phyloP scores from a whole-genome alignment of 2,797 vertebrate species.

The Catamblyrhynchus diadema region DNA sequence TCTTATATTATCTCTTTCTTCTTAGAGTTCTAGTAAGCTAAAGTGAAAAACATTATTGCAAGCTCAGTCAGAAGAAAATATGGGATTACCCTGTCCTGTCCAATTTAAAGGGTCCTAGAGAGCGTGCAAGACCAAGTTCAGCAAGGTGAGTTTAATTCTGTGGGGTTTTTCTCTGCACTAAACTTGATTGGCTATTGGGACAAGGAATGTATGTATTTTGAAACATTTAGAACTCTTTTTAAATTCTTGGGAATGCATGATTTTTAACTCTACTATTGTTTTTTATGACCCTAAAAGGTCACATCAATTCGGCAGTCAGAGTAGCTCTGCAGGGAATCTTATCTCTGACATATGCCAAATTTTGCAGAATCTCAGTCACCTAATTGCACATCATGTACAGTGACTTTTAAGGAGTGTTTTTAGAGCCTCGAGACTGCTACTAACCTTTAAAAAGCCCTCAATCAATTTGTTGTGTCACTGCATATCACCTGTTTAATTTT shows the following conservation, averaged over 20 bases:
- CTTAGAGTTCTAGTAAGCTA: background rate
- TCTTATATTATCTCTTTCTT: background rate
- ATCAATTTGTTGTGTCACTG: background rate
- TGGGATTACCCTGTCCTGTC: background rate
- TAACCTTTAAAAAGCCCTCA: slow-evolving; percentile 54
- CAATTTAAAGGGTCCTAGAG: background rate
- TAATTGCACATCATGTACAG: slow-evolving; percentile 40
- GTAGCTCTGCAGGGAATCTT: background rate
- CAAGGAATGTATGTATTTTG: background rate
- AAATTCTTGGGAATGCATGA: background rate
- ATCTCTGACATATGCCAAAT: slow-evolving; percentile 32
- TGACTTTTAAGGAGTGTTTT: slow-evolving; percentile 47
- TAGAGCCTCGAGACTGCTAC: background rate
- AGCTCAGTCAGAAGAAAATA: background rate
- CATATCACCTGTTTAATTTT: background rate
- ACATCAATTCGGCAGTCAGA: slow-evolving; percentile 18
- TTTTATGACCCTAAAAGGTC: slow-evolving; percentile 5
- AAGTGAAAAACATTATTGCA: background rate
- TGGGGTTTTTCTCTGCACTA: background rate
- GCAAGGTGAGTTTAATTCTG: background rate
- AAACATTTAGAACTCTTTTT: background rate
- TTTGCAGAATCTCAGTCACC: slow-evolving; percentile 26
- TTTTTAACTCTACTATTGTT: background rate
- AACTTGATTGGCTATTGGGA: background rate
- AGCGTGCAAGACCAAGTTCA: background rate